Evolutionary conservation across 2,113 vertebrate species (phyloP), one percentile per base, ranked within the genome.

Genomic region (Thalassarche chlororhynchos): DNA sequence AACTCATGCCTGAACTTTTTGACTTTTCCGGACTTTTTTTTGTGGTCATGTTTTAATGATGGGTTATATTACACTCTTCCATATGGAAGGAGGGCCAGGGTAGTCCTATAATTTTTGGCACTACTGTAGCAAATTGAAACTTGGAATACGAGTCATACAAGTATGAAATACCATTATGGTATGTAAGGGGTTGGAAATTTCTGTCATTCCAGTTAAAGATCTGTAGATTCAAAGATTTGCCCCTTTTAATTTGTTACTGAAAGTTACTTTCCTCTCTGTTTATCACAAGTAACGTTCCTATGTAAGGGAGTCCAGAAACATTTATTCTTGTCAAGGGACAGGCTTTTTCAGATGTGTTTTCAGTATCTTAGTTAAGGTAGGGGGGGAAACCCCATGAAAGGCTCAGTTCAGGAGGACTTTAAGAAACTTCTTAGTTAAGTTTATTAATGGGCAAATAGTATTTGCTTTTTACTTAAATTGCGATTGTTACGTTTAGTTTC

Each of bases 141-240:
- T 95, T 89, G 91, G 96, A 8, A 85, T 97, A 93, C 96, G 90
- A 96, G 96, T 97, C 90, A 23, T 76, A 60, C 93, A 57, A 36
- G 92, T 96, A 44, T 94, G 89, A 97, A 94, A 86, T 94, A 68
- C 21, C 58, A 40, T 76, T 47, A 68, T 79, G 91, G 89, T 91
- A 26, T 76, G 97, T 89, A 61, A 87, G 62, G 70, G 65, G 38
- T 91, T 91, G 70, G 84, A 95, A 94, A 91, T 65, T 85, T 95
- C 47, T 96, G 69, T 87, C 89, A 52, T 84, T 94, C 87, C 49
- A 52, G 52, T 47, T 64, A 64, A 76, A 55, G 76, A 74, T 57
- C 42, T 84, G 42, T 89, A 81, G 69, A 85, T 72, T 82, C 44
- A 40, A 79, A 68, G 38, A 17, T 54, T 95, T 85, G 10, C 12